phyloP scores from a whole-genome alignment of 1,140 invertebrate genomes.

The Apis dorsata region DNA sequence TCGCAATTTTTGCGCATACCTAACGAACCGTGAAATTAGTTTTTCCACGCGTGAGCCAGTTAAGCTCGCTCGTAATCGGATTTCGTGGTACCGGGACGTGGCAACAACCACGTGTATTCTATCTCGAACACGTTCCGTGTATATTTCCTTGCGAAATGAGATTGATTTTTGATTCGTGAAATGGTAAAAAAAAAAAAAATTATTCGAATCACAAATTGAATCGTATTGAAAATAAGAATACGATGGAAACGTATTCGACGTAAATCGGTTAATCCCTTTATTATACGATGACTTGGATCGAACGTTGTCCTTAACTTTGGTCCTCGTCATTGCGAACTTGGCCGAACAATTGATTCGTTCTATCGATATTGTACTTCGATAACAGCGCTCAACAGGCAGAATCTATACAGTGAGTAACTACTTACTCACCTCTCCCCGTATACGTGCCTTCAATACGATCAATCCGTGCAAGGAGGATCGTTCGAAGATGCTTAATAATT shows the following conservation, averaged over 20 bases:
- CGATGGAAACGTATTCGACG: too few relatives aligned
- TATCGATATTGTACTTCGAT: background rate
- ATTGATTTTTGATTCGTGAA: background rate
- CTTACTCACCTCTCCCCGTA: too few relatives aligned
- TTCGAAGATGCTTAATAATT: background rate
- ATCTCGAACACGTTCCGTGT: background rate
- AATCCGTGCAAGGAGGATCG: too few relatives aligned
- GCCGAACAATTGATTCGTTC: background rate
- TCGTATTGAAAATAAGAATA: too few relatives aligned
- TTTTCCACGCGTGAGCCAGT: conserved; percentile 37
- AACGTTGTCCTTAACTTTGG: background rate
- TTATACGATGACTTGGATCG: too few relatives aligned
- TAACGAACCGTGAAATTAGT: conserved; percentile 59
- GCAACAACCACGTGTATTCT: conserved; percentile 3
- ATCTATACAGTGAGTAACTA: background rate
- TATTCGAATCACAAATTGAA: too few relatives aligned
- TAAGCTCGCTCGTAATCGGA: conserved; percentile 38
- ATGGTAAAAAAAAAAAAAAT: too few relatives aligned
- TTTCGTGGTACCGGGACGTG: background rate
- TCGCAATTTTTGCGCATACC: conserved; percentile 48
- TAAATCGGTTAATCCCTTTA: too few relatives aligned
- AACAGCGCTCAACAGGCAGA: background rate
- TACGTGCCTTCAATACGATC: too few relatives aligned
- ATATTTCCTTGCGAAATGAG: background rate
- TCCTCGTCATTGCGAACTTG: background rate